These are phyloP conservation scores for Bombus pascuorum DNA, from an alignment of 1,140 invertebrate genomes.

Conservation along the genomic window DNA sequence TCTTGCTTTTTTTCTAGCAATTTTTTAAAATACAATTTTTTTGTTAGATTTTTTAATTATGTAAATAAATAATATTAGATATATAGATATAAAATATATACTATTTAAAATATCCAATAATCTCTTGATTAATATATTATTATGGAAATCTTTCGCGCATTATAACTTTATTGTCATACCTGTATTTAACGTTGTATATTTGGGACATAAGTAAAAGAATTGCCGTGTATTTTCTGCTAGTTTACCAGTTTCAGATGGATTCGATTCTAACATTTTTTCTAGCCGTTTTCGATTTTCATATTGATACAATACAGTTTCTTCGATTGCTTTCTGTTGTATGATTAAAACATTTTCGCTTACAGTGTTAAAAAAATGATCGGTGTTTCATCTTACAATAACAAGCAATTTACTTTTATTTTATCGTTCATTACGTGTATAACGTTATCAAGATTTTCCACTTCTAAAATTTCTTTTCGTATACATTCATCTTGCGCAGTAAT, in stretches of 20 bases:
- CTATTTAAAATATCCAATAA: constrained; percentile 7
- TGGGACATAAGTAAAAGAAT: constrained; percentile 56
- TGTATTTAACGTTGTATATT: not conserved
- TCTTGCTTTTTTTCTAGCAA: not conserved
- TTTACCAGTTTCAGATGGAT: constrained; percentile 39
- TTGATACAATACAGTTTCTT: constrained; percentile 58
- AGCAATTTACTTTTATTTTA: constrained; percentile 55
- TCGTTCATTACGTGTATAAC: constrained; percentile 46
- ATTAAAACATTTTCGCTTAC: not conserved
- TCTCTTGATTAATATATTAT: not conserved
- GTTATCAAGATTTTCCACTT: constrained; percentile 56
- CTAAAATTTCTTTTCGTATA: constrained; percentile 48
- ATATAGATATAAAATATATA: constrained; percentile 2
- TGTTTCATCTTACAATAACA: not conserved
- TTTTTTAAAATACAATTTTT: not conserved
- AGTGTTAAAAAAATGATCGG: not conserved
- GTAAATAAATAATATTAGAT: constrained; percentile 11
- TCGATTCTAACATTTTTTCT: constrained; percentile 40
- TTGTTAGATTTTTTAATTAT: constrained; percentile 10
- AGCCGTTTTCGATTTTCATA: constrained; percentile 58
- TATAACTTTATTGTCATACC: constrained; percentile 19
- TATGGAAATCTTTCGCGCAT: not conserved
- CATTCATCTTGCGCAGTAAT: not conserved
- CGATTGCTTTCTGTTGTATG: constrained; percentile 31
- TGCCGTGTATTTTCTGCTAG: constrained; percentile 55